phyloP scores from a whole-genome alignment of 2,113 vertebrate genomes.

The Telmatochromis brachygnathus region DNA sequence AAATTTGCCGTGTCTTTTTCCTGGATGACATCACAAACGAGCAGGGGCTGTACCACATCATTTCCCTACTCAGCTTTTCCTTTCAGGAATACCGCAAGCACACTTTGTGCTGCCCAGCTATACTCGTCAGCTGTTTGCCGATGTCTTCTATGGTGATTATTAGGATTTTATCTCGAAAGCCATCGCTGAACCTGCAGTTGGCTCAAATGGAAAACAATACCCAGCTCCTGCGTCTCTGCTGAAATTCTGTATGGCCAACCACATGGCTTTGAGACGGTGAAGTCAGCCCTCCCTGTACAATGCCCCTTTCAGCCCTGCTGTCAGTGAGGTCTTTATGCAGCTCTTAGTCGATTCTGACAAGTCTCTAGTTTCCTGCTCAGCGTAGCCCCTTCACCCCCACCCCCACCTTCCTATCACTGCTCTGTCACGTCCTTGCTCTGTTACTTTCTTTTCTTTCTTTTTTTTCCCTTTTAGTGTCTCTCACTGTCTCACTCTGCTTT shows the following conservation, averaged over 20 bases:
- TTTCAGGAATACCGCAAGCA: neutral
- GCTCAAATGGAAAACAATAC: slow-evolving; percentile 25
- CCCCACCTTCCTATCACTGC: slow-evolving; percentile 71
- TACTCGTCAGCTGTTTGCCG: neutral
- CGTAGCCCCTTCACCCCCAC: neutral
- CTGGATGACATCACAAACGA: slow-evolving; percentile 10
- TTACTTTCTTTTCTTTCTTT: slow-evolving; percentile 4
- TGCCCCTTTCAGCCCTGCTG: slow-evolving; percentile 50
- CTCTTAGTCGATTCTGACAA: slow-evolving; percentile 16
- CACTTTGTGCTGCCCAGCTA: neutral
- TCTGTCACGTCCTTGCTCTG: slow-evolving; percentile 61
- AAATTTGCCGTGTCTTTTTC: neutral
- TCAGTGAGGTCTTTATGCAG: slow-evolving; percentile 64
- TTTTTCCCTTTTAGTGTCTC: slow-evolving; percentile 6
- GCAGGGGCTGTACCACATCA: neutral
- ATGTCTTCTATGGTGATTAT: slow-evolving; percentile 1
- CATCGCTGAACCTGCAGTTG: neutral
- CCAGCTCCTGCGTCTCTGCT: slow-evolving; percentile 15
- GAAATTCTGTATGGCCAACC: slow-evolving; percentile 38
- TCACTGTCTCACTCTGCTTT: neutral
- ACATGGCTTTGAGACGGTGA: slow-evolving; percentile 58
- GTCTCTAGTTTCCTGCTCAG: slow-evolving; percentile 45
- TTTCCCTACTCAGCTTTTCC: neutral
- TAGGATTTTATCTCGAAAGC: neutral
- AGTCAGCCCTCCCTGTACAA: slow-evolving; percentile 59